Conservation (phyloP, 2,888 invertebrate species). For the Lasioglossum figueresi region DNA sequence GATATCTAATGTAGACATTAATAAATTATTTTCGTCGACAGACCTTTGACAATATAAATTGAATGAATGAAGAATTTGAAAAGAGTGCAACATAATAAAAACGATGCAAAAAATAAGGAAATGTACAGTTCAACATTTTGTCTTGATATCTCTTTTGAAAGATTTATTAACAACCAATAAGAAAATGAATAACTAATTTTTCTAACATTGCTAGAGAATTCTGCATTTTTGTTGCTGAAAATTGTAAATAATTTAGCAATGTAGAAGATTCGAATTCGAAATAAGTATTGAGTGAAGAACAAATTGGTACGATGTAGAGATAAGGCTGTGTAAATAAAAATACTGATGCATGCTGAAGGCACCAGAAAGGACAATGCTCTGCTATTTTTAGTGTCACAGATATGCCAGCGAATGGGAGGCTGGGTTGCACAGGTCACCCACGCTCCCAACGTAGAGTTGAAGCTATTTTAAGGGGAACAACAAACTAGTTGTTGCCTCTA, state of each 20-base stretch:
- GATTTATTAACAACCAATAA: not conserved
- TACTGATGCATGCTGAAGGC: not conserved
- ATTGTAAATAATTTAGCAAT: not conserved
- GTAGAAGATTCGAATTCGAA: not conserved
- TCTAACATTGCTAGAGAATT: too few relatives aligned
- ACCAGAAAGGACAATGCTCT: not conserved
- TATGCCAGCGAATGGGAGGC: not conserved
- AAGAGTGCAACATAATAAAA: not conserved
- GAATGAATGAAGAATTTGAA: not conserved
- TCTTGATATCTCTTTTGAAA: not conserved
- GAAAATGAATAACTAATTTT: too few relatives aligned
- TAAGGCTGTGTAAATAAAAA: not conserved
- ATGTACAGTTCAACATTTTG: not conserved
- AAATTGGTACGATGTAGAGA: not conserved
- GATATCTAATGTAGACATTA: too few relatives aligned
- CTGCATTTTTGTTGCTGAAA: not conserved
- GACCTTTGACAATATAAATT: too few relatives aligned
- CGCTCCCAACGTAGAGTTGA: not conserved
- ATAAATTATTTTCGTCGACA: too few relatives aligned
- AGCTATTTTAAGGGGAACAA: slow-evolving; percentile 3
- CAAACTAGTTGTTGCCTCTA: not conserved
- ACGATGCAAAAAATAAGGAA: not conserved
- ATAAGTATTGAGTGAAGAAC: too few relatives aligned
- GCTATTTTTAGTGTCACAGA: slow-evolving; percentile 4
- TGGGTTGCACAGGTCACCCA: not conserved